These are phyloP conservation scores for Abrostola triplasia DNA, from an alignment of 2,888 invertebrate genomes.

Conservation along the genomic window DNA sequence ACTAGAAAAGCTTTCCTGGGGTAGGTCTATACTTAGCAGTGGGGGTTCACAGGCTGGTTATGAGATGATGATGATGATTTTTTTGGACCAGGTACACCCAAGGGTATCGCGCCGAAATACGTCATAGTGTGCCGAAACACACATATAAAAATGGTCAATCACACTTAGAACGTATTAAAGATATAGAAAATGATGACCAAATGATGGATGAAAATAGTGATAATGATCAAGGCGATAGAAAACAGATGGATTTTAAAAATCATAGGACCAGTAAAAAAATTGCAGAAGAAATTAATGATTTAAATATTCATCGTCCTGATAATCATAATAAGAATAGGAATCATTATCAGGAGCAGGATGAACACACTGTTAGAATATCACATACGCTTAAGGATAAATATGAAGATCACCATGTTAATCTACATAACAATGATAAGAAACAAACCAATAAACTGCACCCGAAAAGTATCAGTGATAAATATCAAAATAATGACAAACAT, in stretches of 20 bases:
- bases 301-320: not conserved
- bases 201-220: not conserved
- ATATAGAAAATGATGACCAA: not conserved
- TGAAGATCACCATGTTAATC: no score
- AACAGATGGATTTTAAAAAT: no score
- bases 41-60: conserved; percentile 13
- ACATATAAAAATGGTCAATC: not conserved
- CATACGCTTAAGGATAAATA: no score
- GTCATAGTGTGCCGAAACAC: not conserved
- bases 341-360: not conserved
- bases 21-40: conserved; percentile 27
- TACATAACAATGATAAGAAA: not conserved
- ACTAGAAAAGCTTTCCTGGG: not conserved
- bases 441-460: not conserved
- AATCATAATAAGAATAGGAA: not conserved
- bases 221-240: not conserved
- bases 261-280: no score
- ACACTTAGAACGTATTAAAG: not conserved
- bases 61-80: conserved; percentile 35
- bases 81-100: conserved; percentile 35
- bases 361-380: no score
- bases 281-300: no score
- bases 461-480: not conserved
- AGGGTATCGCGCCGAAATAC: conserved; percentile 4
- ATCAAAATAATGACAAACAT: not conserved